Conservation (phyloP, 2,797 vertebrate species). For the Cygnus olor region DNA sequence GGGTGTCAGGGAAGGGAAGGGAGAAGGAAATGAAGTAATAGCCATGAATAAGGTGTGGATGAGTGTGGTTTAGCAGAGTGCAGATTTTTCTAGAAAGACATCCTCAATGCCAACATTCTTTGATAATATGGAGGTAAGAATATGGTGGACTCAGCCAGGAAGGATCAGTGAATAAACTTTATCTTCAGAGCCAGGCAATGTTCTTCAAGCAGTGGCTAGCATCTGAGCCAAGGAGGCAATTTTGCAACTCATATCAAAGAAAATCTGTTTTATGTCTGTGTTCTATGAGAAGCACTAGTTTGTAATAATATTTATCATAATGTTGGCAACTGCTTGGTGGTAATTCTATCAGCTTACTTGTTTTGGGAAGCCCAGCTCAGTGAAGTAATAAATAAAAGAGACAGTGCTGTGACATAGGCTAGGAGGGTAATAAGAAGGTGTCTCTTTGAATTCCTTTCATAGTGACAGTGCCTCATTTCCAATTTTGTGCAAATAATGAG, state of each 20-base stretch:
- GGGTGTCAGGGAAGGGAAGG: neutral
- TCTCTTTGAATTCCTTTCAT: conserved; percentile 1
- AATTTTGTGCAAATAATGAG: conserved; percentile 6
- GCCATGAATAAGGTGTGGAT: neutral
- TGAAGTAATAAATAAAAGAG: conserved; percentile 42
- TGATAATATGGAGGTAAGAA: conserved; percentile 33
- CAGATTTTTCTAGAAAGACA: conserved; percentile 35
- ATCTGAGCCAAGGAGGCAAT: conserved; percentile 24
- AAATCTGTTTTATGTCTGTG: conserved; percentile 2
- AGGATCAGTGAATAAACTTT: conserved; percentile 1
- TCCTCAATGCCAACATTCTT: neutral
- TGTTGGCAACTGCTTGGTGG: neutral
- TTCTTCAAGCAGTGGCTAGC: neutral
- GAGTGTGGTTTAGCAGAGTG: neutral
- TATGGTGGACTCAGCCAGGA: conserved; percentile 9
- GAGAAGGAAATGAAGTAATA: neutral
- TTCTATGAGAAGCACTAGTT: conserved; percentile 26
- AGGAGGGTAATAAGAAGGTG: conserved; percentile 19
- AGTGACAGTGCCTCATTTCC: conserved; percentile 30
- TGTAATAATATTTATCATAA: conserved; percentile 22
- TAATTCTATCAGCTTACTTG: conserved; percentile 19
- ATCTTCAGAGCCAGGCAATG: neutral
- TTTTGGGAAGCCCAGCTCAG: conserved; percentile 12
- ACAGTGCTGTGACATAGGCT: neutral
- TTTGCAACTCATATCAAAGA: conserved; percentile 18